Conservation (phyloP, 92 coral and sea anemone species). For the Phenganax stokvisi region DNA sequence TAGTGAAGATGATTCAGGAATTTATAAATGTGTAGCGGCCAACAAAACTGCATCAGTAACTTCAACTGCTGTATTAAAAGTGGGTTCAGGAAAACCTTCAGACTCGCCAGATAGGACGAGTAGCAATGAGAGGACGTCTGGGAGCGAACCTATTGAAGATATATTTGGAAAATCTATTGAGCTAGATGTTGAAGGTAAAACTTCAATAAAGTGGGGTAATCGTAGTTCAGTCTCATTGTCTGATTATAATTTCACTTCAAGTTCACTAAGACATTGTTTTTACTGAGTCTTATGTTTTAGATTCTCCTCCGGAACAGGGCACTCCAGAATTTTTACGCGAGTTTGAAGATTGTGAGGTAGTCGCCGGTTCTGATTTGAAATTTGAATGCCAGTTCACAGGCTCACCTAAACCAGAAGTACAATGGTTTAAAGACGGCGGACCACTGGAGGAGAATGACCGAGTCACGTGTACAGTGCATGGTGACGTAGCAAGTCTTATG, state of each 20-base stretch:
- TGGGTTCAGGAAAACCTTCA: conserved; percentile 15
- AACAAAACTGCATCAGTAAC: conserved; percentile 69
- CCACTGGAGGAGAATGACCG: conserved; percentile 58
- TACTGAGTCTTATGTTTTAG: neutral
- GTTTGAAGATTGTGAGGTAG: conserved; percentile 36
- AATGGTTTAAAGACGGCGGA: conserved; percentile 69
- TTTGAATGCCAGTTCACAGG: conserved; percentile 48
- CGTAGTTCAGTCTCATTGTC: neutral
- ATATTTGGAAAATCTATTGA: conserved; percentile 19
- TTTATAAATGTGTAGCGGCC: conserved; percentile 68
- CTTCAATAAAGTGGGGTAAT: neutral
- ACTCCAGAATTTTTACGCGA: conserved; percentile 13
- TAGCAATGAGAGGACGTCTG: neutral
- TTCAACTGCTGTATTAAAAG: conserved; percentile 60
- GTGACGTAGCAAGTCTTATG: conserved; percentile 52
- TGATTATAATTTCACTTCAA: neutral
- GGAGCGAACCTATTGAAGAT: conserved; percentile 2
- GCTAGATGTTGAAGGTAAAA: conserved; percentile 59
- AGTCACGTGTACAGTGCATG: conserved; percentile 57
- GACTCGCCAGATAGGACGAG: neutral
- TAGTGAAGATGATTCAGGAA: conserved; percentile 71
- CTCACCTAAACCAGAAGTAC: conserved; percentile 62
- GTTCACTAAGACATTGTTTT: neutral
- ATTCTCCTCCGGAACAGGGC: conserved; percentile 20
- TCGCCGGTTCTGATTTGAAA: conserved; percentile 32